phyloP scores from a whole-genome alignment of 2,888 invertebrate species.

The Aphidoletes aphidimyza region DNA sequence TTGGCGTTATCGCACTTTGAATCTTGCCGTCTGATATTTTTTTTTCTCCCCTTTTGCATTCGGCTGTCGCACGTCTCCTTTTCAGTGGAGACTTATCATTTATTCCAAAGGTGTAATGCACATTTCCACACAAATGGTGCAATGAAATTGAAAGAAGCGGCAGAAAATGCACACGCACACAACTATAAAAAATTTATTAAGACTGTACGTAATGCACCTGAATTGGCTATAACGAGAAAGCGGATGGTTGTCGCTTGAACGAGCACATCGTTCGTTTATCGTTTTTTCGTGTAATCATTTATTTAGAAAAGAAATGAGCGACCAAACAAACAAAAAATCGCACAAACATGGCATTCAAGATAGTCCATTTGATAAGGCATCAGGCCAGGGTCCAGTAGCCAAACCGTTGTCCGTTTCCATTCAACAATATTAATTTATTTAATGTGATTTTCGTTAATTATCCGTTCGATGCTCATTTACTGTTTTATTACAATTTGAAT shows the following conservation, averaged over 20 bases:
- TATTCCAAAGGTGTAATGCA: conserved; percentile 25
- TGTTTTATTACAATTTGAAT: conserved; percentile 30
- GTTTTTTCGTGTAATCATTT: conserved; percentile 48
- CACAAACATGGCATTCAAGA: conserved; percentile 6
- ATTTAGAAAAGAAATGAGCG: neutral
- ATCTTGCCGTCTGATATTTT: conserved; percentile 31
- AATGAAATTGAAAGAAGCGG: conserved; percentile 2
- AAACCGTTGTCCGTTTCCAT: neutral
- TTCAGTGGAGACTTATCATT: conserved; percentile 32
- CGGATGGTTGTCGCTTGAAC: neutral
- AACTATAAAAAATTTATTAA: neutral
- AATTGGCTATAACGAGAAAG: conserved; percentile 38
- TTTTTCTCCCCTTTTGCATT: neutral
- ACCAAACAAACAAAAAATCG: neutral
- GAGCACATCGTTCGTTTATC: neutral
- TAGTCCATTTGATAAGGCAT: conserved; percentile 14
- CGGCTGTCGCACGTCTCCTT: neutral
- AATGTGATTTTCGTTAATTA: conserved; percentile 52
- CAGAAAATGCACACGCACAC: neutral
- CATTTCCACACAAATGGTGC: conserved; percentile 14
- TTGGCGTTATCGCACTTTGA: conserved; percentile 48
- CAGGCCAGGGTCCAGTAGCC: neutral
- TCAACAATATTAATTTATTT: neutral
- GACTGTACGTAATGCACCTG: conserved; percentile 16
- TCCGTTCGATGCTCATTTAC: neutral